Evolutionary conservation across 2,797 vertebrate species (phyloP), one percentile per base, ranked within the genome.

Genomic region (Ctenosaura bakeri): DNA sequence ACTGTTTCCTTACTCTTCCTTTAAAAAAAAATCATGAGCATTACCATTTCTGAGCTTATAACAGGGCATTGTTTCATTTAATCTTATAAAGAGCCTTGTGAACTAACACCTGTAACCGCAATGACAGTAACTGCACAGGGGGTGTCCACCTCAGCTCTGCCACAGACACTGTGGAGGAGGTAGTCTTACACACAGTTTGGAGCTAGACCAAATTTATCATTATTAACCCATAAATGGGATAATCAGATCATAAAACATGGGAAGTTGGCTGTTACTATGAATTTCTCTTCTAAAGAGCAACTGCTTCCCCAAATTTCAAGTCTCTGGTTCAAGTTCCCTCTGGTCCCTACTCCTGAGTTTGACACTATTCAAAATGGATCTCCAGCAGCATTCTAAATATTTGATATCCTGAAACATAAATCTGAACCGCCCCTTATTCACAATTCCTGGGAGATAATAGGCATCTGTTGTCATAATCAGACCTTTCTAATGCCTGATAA

Each of bases 1-100:
- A 14, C 54, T 2, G 6, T 2, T 52, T 13, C 10, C 6, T n/a
- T 50, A 29, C 26, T 29, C 18, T n/a, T 24, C 29, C 32, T n/a
- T 32, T 42, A 35, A 35, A 56, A 9, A 10, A 26, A 38, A 54
- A 24, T 77, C 64, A 26, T 22, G 26, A 20, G n/a, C 13, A 50
- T 82, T 71, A 78, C 83, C 83, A 66, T 66, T 69, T 42, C 69
- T 52, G 20, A 38, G 84, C 54, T 54, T 77, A 77, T 35, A 87
- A 22, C 12, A 79, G 77, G 52, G 50, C 18, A 66, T 4, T 32
- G 10, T 54, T 83, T 42, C 24, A 87, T 66, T 83, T 83, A 22
- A 42, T 56, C 79, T 42, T 46, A 32, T 18, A 83, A 83, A 87
- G 50, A 1, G 46, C 13, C n/a, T 24, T 77, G n/a, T 18, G 50